phyloP scores from a whole-genome alignment of 2,113 vertebrate species.

The Larimichthys polyactis region DNA sequence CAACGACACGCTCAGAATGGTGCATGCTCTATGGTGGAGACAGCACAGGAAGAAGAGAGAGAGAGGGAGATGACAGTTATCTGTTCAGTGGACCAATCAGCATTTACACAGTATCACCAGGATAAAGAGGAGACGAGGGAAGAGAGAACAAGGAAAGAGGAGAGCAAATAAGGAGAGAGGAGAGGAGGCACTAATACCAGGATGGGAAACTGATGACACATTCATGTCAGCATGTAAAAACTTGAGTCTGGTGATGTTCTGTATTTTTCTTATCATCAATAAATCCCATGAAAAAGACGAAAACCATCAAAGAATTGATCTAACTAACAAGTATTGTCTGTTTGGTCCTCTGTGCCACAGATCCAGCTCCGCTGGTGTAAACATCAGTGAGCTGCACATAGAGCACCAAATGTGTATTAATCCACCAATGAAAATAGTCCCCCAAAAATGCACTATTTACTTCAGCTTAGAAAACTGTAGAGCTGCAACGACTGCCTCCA shows the following conservation, averaged over 20 bases:
- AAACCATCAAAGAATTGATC: background rate
- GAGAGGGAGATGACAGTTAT: conserved; percentile 80
- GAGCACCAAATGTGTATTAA: too few relatives aligned
- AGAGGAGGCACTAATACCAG: conserved; percentile 1
- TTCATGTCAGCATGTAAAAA: background rate
- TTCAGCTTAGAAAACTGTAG: too few relatives aligned
- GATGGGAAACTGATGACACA: conserved; percentile 22
- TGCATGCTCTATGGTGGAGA: conserved; percentile 95
- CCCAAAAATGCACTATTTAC: background rate
- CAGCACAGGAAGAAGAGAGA: conserved; percentile 82
- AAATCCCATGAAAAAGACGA: background rate
- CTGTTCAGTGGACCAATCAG: conserved; percentile 62
- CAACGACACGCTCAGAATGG: conserved; percentile 95
- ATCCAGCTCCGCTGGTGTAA: too few relatives aligned
- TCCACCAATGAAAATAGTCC: background rate
- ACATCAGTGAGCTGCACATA: too few relatives aligned
- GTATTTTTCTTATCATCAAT: background rate
- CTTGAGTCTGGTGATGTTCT: background rate
- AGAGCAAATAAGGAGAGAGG: background rate
- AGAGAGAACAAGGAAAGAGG: background rate
- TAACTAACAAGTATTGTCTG: background rate
- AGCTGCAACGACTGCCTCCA: too few relatives aligned
- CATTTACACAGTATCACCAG: conserved; percentile 49
- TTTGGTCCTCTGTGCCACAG: background rate
- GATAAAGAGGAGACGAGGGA: conserved; percentile 9